phyloP scores from a whole-genome alignment of 2,888 invertebrate genomes.

The Torymus tubicola region DNA sequence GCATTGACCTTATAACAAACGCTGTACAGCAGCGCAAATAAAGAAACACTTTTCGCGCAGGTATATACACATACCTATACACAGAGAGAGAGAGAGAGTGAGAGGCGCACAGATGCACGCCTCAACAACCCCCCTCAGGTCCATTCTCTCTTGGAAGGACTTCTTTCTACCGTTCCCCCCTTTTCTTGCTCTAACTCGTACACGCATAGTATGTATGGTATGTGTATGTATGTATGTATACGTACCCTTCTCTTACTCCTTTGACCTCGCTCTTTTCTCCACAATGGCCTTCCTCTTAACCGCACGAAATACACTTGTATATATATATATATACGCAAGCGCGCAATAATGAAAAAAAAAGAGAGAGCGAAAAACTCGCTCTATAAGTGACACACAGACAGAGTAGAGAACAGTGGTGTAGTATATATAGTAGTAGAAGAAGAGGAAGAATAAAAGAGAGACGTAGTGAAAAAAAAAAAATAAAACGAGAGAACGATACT shows the following conservation, averaged over 20 bases:
- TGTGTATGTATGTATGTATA: not conserved
- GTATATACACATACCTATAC: too few relatives aligned
- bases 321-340: conserved; percentile 12
- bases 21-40: too few relatives aligned
- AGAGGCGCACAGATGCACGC: too few relatives aligned
- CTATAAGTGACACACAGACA: conserved; percentile 29
- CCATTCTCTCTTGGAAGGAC: conserved; percentile 12
- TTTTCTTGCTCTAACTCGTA: conserved; percentile 3
- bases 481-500: conserved; percentile 73
- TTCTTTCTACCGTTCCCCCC: conserved; percentile 1
- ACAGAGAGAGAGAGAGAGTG: too few relatives aligned
- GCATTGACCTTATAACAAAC: too few relatives aligned
- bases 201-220: too few relatives aligned
- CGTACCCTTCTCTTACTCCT: conserved; percentile 7
- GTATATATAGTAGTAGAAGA: too few relatives aligned
- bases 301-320: conserved; percentile 38
- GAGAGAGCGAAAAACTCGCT: conserved; percentile 2
- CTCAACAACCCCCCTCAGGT: not conserved
- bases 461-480: not conserved
- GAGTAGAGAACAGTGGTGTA: too few relatives aligned
- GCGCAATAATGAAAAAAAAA: not conserved
- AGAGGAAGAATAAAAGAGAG: not conserved
- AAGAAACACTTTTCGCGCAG: too few relatives aligned
- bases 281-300: conserved; percentile 51
- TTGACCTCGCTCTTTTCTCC: conserved; percentile 15